Evolutionary conservation across 1,140 invertebrate species (phyloP).

Genomic region (Bombyx mori): ASM3026992v2 NC_085130.1:816001-816500

Average conservation of each 20-base stretch:
- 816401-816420: slow-evolving; percentile 31
- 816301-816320: slow-evolving; percentile 39
- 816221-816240: slow-evolving; percentile 28
- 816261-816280: slow-evolving; percentile 31
- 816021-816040: not conserved
- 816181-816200: slow-evolving; percentile 12
- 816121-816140: slow-evolving; percentile 28
- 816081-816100: slow-evolving; percentile 21
- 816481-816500: slow-evolving; percentile 39
- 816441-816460: slow-evolving; percentile 45
- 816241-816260: slow-evolving; percentile 51
- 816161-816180: slow-evolving; percentile 31
- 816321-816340: slow-evolving; percentile 44
- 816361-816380: slow-evolving; percentile 25
- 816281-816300: slow-evolving; percentile 38
- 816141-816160: slow-evolving; percentile 28
- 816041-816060: not conserved
- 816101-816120: slow-evolving; percentile 21
- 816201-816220: slow-evolving; percentile 17
- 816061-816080: not conserved
- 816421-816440: slow-evolving; percentile 42
- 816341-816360: slow-evolving; percentile 37
- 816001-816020: not conserved
- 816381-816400: slow-evolving; percentile 37
- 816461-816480: slow-evolving; percentile 27